Evolutionary conservation across 1,140 invertebrate genomes (phyloP).

Genomic region (Aporrectodea caliginosa): DNA sequence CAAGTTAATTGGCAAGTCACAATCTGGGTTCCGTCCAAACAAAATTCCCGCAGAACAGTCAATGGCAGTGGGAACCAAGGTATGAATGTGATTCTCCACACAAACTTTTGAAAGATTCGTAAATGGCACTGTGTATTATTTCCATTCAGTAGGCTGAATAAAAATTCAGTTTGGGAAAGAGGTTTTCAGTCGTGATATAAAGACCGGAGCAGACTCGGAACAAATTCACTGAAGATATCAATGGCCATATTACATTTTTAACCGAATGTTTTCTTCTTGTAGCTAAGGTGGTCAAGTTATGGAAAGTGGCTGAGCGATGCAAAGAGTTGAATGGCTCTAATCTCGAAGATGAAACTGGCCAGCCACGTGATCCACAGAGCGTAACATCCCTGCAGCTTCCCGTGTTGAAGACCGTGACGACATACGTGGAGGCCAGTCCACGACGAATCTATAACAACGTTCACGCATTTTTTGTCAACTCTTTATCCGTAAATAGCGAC

Average conservation of each 20-base stretch:
- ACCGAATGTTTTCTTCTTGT: conserved; percentile 37
- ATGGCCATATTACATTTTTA: neutral
- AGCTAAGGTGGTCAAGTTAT: conserved; percentile 77
- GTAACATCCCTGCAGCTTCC: conserved; percentile 56
- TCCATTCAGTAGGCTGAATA: neutral
- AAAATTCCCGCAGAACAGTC: no score
- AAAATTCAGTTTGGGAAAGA: neutral
- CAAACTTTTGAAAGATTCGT: neutral
- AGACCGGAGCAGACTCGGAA: no score
- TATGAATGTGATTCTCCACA: no score
- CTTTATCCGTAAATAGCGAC: conserved; percentile 98
- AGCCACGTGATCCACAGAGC: conserved; percentile 69
- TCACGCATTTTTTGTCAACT: conserved; percentile 99
- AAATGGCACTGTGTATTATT: neutral
- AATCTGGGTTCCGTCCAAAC: no score
- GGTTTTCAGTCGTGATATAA: no score
- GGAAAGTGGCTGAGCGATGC: conserved; percentile 88
- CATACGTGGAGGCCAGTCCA: conserved; percentile 98
- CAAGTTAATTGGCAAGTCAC: no score
- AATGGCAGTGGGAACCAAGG: no score
- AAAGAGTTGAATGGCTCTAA: conserved; percentile 83
- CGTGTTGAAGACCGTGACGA: conserved; percentile 70
- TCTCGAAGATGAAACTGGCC: conserved; percentile 82
- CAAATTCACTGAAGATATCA: neutral
- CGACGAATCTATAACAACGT: conserved; percentile 98